Evolutionary conservation across 2,888 invertebrate species (phyloP).

Genomic region (Apomyelois bistriatella): DNA sequence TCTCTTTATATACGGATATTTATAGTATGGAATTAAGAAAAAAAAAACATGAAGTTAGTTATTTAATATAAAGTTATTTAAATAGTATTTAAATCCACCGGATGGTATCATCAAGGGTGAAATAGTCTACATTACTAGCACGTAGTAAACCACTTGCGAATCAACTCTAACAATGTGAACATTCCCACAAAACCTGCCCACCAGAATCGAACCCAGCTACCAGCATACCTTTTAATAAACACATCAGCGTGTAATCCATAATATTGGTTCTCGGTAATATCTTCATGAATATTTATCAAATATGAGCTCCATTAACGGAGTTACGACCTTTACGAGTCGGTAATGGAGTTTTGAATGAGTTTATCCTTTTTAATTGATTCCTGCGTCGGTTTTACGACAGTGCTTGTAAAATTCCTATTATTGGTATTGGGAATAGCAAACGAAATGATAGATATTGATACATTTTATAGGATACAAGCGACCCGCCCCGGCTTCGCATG

Average conservation of each 20-base stretch:
- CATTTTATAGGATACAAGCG: too few species aligned
- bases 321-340: neutral
- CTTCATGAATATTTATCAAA: constrained; percentile 2
- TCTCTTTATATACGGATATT: too few species aligned
- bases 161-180: neutral
- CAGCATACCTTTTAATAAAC: constrained; percentile 3
- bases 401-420: neutral
- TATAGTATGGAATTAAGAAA: too few species aligned
- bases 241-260: constrained; percentile 10
- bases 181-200: neutral
- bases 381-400: neutral
- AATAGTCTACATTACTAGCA: neutral
- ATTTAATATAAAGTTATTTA: too few species aligned
- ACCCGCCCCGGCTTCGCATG: too few species aligned
- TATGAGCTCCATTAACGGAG: neutral
- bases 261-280: constrained; percentile 5
- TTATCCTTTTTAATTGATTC: neutral
- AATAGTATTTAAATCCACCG: too few species aligned
- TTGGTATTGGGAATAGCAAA: neutral
- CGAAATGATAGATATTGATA: neutral
- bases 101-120: too few species aligned
- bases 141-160: neutral
- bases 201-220: constrained; percentile 1
- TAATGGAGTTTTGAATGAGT: neutral
- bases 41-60: too few species aligned